Evolutionary conservation across 2,888 invertebrate genomes (phyloP), one percentile per base, ranked within the genome.

Genomic region (Xestobium rufovillosum): DNA sequence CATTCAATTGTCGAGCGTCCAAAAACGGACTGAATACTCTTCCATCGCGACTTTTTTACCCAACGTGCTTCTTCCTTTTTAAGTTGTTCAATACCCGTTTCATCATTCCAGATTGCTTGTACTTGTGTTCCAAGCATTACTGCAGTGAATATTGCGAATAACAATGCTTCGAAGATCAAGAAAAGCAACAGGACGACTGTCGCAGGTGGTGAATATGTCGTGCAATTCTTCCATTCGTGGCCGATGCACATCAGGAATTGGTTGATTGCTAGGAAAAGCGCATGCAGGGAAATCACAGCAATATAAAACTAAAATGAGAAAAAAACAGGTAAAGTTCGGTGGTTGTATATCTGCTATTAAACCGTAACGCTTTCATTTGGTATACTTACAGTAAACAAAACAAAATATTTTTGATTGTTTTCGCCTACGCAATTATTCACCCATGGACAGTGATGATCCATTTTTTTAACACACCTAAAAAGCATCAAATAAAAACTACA

Each of bases 391-490:
- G 94, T 95, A 67, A 98, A 98, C 36, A 98, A 74, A 39, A 98
- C 95, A 72, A 98, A 98, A 69, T 87, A 98, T 68, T 98, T 98
- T 72, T 99, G 98, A 72, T 99, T 99, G 61, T 87, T 91, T 67
- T 97, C 97, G 12, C 98, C 98, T 2, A 98, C 95, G 67, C 98
- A 98, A 65, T 98, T 98, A 63, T 98, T 98, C 4, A 98, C 90
- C 95, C 95, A 96, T 0, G 96, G 97, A 67, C 86, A 87, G 58
- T 87, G 86, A 61, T 86, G 85, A 57, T 86, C 86, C 86, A 88
- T 88, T 69, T 85, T 85, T 45, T 78, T 68, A 43, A 86, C 81
- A 61, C 84, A 85, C 52, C 81, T 73, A 48, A 52, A 68, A 63
- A 66, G 61, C 43, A 39, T 36, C 16, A 38, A 15, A 29, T 16